A percentile compares a stretch with the other conserved stretches of the same genome.
These are phyloP conservation scores for Patiria pectinifera DNA, from an alignment of 53 echinoderm and acorn worm genomes.

Conservation along the genomic window DNA sequence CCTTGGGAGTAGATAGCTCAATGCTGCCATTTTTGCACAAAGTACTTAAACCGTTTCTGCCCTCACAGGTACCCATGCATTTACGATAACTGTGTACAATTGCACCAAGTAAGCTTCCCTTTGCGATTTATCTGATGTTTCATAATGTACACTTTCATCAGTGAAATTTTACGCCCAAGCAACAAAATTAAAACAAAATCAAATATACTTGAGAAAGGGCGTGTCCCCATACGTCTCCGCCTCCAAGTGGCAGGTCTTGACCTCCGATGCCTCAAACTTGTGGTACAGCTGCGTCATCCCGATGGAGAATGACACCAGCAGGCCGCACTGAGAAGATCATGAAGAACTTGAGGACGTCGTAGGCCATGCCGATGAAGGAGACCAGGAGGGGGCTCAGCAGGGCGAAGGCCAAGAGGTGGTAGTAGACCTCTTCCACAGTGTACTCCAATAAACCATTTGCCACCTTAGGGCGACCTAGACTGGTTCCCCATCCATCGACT, in stretches of 20 bases:
- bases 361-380: conserved; percentile 65
- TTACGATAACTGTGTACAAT: no score
- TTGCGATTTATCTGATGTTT: no score
- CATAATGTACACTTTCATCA: no score
- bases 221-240: conserved; percentile 5
- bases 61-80: no score
- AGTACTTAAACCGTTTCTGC: no score
- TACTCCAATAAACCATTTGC: no score
- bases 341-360: conserved; percentile 67
- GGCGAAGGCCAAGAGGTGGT: conserved; percentile 52
- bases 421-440: no score
- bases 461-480: no score
- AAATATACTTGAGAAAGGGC: conserved; percentile 60
- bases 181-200: neutral
- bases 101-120: no score
- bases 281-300: conserved; percentile 80
- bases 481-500: no score
- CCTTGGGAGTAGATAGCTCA: no score
- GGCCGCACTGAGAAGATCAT: conserved; percentile 68
- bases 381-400: conserved; percentile 82
- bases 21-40: no score
- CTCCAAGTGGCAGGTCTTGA: neutral
- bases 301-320: conserved; percentile 73
- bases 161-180: neutral
- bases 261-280: conserved; percentile 38